A percentile compares a stretch with the other conserved stretches of the same genome.
Conservation (phyloP, 2,113 vertebrate species). For the Pardalotus punctatus region DNA sequence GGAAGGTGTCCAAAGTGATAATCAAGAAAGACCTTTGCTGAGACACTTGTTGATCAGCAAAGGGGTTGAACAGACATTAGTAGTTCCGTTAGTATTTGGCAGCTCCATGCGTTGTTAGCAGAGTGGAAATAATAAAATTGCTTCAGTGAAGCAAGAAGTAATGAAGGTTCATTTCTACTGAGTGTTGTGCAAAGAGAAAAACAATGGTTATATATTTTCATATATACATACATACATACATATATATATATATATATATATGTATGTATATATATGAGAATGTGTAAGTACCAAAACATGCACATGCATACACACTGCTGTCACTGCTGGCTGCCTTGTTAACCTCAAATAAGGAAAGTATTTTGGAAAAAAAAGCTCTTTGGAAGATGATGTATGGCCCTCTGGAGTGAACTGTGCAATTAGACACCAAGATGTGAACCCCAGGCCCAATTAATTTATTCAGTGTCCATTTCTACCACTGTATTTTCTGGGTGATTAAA, state of each 20-base stretch:
- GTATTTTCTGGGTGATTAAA: neutral
- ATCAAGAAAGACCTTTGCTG: neutral
- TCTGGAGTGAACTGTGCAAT: neutral
- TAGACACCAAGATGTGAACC: neutral
- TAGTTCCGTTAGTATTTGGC: neutral
- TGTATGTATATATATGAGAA: too few relatives aligned
- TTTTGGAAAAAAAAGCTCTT: neutral
- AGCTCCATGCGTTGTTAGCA: neutral
- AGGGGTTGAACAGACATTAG: neutral
- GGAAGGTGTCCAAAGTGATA: neutral
- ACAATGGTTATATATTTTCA: neutral
- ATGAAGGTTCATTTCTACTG: neutral
- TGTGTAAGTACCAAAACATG: neutral
- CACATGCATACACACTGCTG: neutral
- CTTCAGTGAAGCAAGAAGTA: neutral
- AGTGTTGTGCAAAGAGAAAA: neutral
- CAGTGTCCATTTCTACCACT: neutral
- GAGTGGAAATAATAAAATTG: neutral
- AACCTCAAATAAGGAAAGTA: neutral
- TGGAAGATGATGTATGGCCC: neutral
- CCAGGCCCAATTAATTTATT: neutral
- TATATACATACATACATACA: too few relatives aligned
- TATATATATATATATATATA: too few relatives aligned
- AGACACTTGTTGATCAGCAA: neutral
- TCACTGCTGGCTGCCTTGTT: neutral